Evolutionary conservation across 2,888 invertebrate genomes (phyloP).

Genomic region (Agrochola lota): DNA sequence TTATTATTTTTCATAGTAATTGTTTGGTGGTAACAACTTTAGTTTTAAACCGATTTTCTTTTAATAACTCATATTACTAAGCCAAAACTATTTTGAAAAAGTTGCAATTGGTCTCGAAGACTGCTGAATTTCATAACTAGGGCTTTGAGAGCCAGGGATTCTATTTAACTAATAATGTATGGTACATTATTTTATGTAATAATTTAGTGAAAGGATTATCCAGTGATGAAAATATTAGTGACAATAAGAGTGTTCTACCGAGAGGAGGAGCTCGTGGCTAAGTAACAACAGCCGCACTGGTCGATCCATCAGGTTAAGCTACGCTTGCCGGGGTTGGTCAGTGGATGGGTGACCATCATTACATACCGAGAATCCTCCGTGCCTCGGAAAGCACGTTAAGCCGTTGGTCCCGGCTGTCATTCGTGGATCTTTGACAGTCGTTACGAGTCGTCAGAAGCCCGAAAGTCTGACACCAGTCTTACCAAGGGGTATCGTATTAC

Average conservation of each 20-base stretch:
- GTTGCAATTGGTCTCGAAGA: conserved; percentile 47
- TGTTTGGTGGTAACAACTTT: conserved; percentile 49
- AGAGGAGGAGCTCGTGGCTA: too few species aligned
- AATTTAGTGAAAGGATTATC: conserved; percentile 26
- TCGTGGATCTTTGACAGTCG: too few species aligned
- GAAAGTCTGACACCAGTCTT: too few species aligned
- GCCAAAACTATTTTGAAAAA: conserved; percentile 27
- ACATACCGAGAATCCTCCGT: too few species aligned
- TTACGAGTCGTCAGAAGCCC: too few species aligned
- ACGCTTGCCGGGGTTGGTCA: too few species aligned
- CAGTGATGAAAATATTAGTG: conserved; percentile 24
- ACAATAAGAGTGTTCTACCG: conserved; percentile 27
- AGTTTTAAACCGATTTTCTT: conserved; percentile 31
- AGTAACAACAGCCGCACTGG: too few species aligned
- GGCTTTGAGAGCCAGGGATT: conserved; percentile 13
- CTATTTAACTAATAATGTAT: conserved; percentile 4
- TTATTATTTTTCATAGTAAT: conserved; percentile 52
- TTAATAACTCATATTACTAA: conserved; percentile 43
- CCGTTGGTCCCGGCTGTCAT: too few species aligned
- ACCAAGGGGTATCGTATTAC: too few species aligned
- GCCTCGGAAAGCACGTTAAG: too few species aligned
- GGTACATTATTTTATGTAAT: conserved; percentile 16
- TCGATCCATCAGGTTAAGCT: too few species aligned
- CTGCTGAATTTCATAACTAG: conserved; percentile 22
- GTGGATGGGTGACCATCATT: too few species aligned